Conservation (phyloP, 1,140 invertebrate genomes). For the Drosophila varians region DNA sequence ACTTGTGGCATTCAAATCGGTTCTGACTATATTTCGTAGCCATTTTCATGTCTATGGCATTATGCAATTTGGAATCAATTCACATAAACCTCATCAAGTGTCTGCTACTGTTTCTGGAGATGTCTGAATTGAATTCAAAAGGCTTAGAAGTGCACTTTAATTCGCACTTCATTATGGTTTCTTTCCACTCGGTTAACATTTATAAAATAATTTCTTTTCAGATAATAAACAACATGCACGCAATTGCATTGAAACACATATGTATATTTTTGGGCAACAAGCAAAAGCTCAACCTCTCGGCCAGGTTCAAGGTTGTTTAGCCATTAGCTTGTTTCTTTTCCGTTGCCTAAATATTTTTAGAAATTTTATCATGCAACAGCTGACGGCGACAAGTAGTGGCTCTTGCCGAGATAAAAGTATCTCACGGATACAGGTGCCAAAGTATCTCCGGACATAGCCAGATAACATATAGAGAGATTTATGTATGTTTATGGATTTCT, state of each 20-base stretch:
- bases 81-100: slow-evolving; percentile 3
- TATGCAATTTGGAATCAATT: slow-evolving; percentile 44
- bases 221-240: slow-evolving; percentile 30
- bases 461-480: slow-evolving; percentile 12
- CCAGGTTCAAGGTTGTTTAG: slow-evolving; percentile 71
- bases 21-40: slow-evolving; percentile 21
- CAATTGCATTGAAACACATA: slow-evolving; percentile 15
- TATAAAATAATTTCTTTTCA: slow-evolving; percentile 36
- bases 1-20: slow-evolving; percentile 44
- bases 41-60: slow-evolving; percentile 22
- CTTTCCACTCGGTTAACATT: neutral
- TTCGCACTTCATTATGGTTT: neutral
- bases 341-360: slow-evolving; percentile 64
- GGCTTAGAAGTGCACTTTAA: no score
- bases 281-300: slow-evolving; percentile 59
- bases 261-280: slow-evolving; percentile 24
- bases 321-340: slow-evolving; percentile 34
- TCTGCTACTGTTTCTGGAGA: neutral
- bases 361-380: slow-evolving; percentile 77
- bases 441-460: slow-evolving; percentile 23
- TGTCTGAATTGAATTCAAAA: no score
- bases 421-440: slow-evolving; percentile 28
- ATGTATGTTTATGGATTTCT: slow-evolving; percentile 34
- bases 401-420: slow-evolving; percentile 18
- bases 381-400: slow-evolving; percentile 64